Base-by-base conservation (phyloP, 1,140 invertebrate genomes). In the Agrilus planipennis region DNA sequence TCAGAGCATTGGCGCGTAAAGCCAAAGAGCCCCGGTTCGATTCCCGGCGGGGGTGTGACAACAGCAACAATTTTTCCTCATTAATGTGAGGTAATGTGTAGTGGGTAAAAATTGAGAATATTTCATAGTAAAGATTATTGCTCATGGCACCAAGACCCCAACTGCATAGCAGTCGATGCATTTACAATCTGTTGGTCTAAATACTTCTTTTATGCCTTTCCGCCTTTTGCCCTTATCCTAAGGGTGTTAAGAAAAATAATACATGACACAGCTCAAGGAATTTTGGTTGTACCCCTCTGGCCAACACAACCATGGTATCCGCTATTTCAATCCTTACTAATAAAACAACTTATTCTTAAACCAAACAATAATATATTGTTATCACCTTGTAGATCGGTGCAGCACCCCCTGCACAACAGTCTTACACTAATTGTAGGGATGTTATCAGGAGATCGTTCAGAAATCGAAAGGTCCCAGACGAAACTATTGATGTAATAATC, bases 181-280 rank as follows among this genome's bases (percentile, higher is more conserved):
- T 57, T 57, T 39, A 60, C 52, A n/a, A 17, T 56, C 0, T 17
- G 30, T 18, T 59, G 55, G 50, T 39, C n/a, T 10, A 15, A 38
- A 12, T 29, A 48, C 19, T 29, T 22, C 7, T 53, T 58, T 49
- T 54, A 55, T 35, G 56, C 54, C 1, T 58, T 58, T 37, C 54
- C 54, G 1, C 52, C 53, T 9, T 53, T 57, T 28, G 22, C 40
- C 5, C 6, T 55, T 10, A 46, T 55, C 14, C 34, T 50, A 17
- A 48, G 44, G 45, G 34, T 32, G 16, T 30, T 54, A 23, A 30
- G 44, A 11, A 55, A 54, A 38, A 46, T 54, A 32, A 47, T 48
- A 34, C 11, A 9, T 11, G 50, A 55, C 21, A 12, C 44, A 15
- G 45, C 51, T 9, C 12, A 25, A 15, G 45, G 45, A 12, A 32